Base-by-base conservation (phyloP, 2,113 vertebrate genomes). In the Mesoclemmys tuberculata region DNA sequence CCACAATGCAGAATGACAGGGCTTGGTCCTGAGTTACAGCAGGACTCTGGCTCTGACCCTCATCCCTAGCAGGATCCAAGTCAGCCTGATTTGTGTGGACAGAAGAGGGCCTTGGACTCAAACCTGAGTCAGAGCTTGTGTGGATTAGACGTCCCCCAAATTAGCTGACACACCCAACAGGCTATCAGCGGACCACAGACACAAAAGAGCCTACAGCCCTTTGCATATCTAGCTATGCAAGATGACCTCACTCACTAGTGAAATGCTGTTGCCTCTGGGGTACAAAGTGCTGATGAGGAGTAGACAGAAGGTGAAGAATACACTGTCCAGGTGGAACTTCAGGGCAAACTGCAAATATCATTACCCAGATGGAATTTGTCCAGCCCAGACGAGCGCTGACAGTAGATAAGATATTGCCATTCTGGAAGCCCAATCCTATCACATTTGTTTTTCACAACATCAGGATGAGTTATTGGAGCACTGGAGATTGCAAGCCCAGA, bases 301-400 rank as follows among this genome's bases (percentile, higher is more conserved):
- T 75, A 82, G 80, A 55, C 22, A 85, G 51, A 93, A 92, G 26
- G 46, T 52, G 26, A 93, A 68, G 64, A 91, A 87, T 29, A 22
- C 11, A 1, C 7, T 19, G 3, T 54, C 58, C 44, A 44, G 31
- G 0, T 8, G n/a, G 82, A 2, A 0, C 81, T 89, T 77, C 1
- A 0, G 9, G 78, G 41, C 80, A 49, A 81, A 16, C 8, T 52
- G 88, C 61, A 80, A 29, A n/a, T 5, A 55, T 61, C 16, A 6
- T 58, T 16, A 2, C 8, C 80, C 68, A 77, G 35, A 46, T 29
- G 29, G 64, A 82, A 54, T 71, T 71, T 5, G 26, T 55, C 38
- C 74, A 77, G 38, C n/a, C 8, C 49, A 88, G 95, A 31, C 0
- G 0, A 85, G 74, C 27, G 49, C 35, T 75, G 0, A 0, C 55